Evolutionary conservation across 2,797 vertebrate species (phyloP).

Genomic region (Acestrorhynchus altus): DNA sequence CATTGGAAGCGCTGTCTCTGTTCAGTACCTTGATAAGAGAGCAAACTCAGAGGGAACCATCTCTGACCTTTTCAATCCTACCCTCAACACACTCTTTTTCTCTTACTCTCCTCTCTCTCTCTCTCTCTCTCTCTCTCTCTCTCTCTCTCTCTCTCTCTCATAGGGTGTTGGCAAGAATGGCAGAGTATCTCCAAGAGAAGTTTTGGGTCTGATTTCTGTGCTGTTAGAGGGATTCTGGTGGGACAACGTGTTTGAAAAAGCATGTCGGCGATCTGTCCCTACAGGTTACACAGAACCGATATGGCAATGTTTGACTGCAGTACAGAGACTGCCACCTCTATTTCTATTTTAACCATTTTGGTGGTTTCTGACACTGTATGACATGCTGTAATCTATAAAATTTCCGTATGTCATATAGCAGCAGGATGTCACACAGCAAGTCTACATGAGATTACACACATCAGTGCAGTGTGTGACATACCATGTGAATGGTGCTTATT

Average conservation of each 20-base stretch:
- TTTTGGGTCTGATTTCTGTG: slow-evolving; percentile 15
- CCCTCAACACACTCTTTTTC: not conserved
- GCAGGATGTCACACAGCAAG: too few relatives aligned
- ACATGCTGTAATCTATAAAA: too few relatives aligned
- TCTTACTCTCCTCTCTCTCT: not conserved
- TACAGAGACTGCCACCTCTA: not conserved
- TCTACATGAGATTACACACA: too few relatives aligned
- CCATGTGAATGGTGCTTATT: too few relatives aligned
- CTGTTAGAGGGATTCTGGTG: slow-evolving; percentile 14
- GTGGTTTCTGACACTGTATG: too few relatives aligned
- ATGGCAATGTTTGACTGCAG: not conserved
- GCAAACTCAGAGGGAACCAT: slow-evolving; percentile 11
- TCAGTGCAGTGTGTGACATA: too few relatives aligned
- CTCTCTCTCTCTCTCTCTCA: not conserved
- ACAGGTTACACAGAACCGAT: not conserved
- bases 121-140: not conserved
- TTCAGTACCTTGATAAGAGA: slow-evolving; percentile 24
- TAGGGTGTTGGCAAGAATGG: not conserved
- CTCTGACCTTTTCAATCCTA: slow-evolving; percentile 21
- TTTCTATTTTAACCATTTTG: too few relatives aligned
- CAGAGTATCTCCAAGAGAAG: not conserved
- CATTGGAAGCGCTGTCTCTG: slow-evolving; percentile 18
- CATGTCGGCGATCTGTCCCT: not conserved
- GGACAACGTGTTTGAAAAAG: not conserved
- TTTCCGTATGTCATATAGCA: too few relatives aligned